Conservation (phyloP, 2,113 vertebrate genomes). For the Scomber japonicus region DNA sequence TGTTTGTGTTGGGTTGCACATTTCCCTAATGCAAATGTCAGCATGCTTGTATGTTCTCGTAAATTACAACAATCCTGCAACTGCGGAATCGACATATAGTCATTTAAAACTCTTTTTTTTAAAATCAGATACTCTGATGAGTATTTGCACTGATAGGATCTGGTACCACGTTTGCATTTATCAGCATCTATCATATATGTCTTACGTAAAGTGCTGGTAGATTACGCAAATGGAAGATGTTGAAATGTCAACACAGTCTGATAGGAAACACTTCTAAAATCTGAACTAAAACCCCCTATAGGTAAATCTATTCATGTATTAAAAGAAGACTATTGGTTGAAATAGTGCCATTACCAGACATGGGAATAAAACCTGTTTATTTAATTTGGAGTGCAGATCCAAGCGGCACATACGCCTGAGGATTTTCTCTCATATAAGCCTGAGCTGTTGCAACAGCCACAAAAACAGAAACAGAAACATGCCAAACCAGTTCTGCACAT, state of each 20-base stretch:
- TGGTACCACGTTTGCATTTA: too few relatives aligned
- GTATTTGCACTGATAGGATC: too few relatives aligned
- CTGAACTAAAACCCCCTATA: too few relatives aligned
- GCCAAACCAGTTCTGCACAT: slow-evolving; percentile 56
- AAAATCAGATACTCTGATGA: too few relatives aligned
- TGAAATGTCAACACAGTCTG: too few relatives aligned
- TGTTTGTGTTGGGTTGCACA: background rate
- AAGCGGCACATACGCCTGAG: background rate
- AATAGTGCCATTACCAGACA: background rate
- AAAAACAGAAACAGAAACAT: slow-evolving; percentile 50
- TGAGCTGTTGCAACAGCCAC: background rate
- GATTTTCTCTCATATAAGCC: slow-evolving; percentile 9
- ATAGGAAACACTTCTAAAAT: too few relatives aligned
- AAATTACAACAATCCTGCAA: too few relatives aligned
- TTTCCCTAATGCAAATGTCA: background rate
- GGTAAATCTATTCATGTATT: too few relatives aligned
- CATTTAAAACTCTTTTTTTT: too few relatives aligned
- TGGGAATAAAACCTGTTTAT: background rate
- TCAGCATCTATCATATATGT: too few relatives aligned
- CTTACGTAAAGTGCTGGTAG: too few relatives aligned
- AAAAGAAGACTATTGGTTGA: background rate
- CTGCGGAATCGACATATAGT: background rate
- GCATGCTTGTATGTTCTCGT: background rate
- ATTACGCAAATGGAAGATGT: background rate
- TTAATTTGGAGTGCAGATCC: background rate